These are phyloP conservation scores for Lerema accius DNA, from an alignment of 1,140 invertebrate species.

Conservation along the genomic window DNA sequence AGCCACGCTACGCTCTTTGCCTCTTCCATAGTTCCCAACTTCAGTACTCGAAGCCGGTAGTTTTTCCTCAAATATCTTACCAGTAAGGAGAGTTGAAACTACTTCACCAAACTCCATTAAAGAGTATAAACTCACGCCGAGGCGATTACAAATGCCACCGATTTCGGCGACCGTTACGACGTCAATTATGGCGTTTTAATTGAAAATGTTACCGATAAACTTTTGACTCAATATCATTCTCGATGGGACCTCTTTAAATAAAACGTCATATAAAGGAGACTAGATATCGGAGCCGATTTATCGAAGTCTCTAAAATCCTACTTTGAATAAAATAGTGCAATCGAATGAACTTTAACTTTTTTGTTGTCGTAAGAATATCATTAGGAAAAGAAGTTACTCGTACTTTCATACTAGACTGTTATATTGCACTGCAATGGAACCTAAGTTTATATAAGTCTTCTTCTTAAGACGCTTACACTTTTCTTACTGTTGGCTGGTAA, in stretches of 20 bases:
- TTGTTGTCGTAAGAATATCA: slow-evolving; percentile 28
- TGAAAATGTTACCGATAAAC: slow-evolving; percentile 63
- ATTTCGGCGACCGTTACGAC: slow-evolving; percentile 68
- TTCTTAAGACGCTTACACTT: slow-evolving; percentile 24
- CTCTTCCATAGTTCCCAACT: slow-evolving; percentile 67
- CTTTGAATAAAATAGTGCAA: slow-evolving; percentile 33
- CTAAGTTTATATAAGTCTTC: slow-evolving; percentile 22
- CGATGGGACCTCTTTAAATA: slow-evolving; percentile 7
- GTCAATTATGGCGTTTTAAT: slow-evolving; percentile 73
- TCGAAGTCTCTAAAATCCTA: slow-evolving; percentile 27
- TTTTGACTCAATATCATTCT: slow-evolving; percentile 40
- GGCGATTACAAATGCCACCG: slow-evolving; percentile 74
- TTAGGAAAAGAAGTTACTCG: slow-evolving; percentile 25
- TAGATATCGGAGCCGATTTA: slow-evolving; percentile 23
- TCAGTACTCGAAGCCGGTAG: slow-evolving; percentile 67
- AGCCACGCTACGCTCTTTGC: slow-evolving; percentile 49
- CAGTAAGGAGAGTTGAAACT: slow-evolving; percentile 78
- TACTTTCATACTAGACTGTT: slow-evolving; percentile 28
- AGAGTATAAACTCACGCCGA: slow-evolving; percentile 73
- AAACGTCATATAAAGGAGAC: slow-evolving; percentile 11
- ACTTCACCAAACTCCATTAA: slow-evolving; percentile 79
- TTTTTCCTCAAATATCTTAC: slow-evolving; percentile 81
- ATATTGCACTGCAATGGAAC: slow-evolving; percentile 20
- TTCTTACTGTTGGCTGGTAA: slow-evolving; percentile 15
- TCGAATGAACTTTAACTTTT: slow-evolving; percentile 32